Evolutionary conservation across 2,797 vertebrate species (phyloP), one percentile per base, ranked within the genome.

Genomic region (Cottoperca gobio): DNA sequence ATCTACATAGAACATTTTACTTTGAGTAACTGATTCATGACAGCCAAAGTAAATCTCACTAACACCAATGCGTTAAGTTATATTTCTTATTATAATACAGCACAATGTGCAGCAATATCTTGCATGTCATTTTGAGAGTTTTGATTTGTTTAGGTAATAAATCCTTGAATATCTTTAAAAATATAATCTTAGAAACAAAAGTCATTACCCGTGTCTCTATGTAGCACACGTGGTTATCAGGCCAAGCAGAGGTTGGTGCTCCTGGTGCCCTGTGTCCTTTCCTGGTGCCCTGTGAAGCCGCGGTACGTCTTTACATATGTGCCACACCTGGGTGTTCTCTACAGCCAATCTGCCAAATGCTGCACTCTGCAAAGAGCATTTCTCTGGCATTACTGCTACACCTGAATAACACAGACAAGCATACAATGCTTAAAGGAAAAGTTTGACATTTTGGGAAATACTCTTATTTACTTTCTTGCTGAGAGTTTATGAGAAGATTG

Each of bases 381-480:
- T 45, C 46, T 77, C 48, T 17, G 50, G 78, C n/a, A 42, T 43
- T 73, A 75, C 46, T 80, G 63, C 72, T 85, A 83, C 71, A 89
- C 78, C 89, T 88, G 49, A 39, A 78, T 58, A 54, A 74, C 61
- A 77, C n/a, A 68, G 7, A 76, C 24, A 49, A 45, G 21, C n/a
- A 53, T 31, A 61, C 26, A 72, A 26, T 42, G 37, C 73, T 70
- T 43, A 37, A 24, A 62, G 24, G 3, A 50, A 31, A 37, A 21
- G 4, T 60, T 59, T 23, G 11, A 24, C 8, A 12, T 43, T 73
- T 26, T 54, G 60, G 31, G 23, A 53, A 35, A 45, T 58, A 21
- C 6, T 2, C 12, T 59, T 52, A 12, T 45, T 67, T 2, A 6
- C 26, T 23, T 67, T 48, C 26, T 70, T 40, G 54, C 5, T 59